These are phyloP conservation scores for Drosophila stalkeri DNA, from an alignment of 2,888 invertebrate genomes.

Conservation along the genomic window DNA sequence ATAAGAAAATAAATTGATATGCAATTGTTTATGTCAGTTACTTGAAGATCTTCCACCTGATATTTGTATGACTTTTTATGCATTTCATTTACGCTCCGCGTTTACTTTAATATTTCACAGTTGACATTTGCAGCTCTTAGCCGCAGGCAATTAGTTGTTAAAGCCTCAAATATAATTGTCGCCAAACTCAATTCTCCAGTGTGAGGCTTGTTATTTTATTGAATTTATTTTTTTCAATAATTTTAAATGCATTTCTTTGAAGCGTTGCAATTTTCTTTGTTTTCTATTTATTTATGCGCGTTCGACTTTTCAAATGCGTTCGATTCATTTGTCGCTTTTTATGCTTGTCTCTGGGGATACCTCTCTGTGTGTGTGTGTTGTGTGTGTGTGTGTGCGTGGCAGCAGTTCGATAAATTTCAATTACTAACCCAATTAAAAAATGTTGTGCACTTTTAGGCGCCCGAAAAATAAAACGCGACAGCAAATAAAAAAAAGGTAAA, in stretches of 20 bases:
- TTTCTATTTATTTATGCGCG: slow-evolving; percentile 22
- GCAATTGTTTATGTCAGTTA: too few relatives aligned
- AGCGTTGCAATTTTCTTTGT: slow-evolving; percentile 22
- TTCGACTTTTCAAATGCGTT: slow-evolving; percentile 44
- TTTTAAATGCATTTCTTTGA: slow-evolving; percentile 25
- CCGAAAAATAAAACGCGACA: slow-evolving; percentile 57
- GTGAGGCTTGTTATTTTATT: neutral
- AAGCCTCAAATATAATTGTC: neutral
- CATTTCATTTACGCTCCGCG: neutral
- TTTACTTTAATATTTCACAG: neutral
- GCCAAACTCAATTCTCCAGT: neutral
- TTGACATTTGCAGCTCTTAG: neutral
- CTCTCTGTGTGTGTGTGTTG: slow-evolving; percentile 26
- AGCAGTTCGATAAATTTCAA: slow-evolving; percentile 82
- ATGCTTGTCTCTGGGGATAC: slow-evolving; percentile 31
- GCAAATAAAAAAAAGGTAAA: slow-evolving; percentile 48
- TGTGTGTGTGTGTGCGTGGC: slow-evolving; percentile 52
- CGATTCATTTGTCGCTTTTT: slow-evolving; percentile 62
- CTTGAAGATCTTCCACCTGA: too few relatives aligned
- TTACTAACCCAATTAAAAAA: slow-evolving; percentile 84
- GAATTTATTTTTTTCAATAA: slow-evolving; percentile 4
- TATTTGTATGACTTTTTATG: too few relatives aligned
- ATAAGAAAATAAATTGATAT: too few relatives aligned
- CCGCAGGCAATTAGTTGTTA: neutral
- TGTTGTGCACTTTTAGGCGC: slow-evolving; percentile 76